These are phyloP conservation scores for Drosophila paracracens DNA, from an alignment of 2,888 invertebrate genomes.

Conservation along the genomic window DNA sequence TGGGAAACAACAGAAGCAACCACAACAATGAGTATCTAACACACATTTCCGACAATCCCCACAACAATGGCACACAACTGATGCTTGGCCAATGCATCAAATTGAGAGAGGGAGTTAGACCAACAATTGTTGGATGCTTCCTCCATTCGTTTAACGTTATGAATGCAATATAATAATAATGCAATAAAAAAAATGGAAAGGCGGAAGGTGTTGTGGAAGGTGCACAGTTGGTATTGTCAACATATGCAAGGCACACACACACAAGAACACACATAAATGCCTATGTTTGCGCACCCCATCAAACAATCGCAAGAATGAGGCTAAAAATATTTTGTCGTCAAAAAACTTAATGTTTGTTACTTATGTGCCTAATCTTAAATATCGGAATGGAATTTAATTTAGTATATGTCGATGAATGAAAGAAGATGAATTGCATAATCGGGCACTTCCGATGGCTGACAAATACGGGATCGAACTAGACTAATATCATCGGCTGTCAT, in stretches of 20 bases:
- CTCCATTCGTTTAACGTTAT: slow-evolving; percentile 3
- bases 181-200: background rate
- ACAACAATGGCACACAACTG: slow-evolving; percentile 27
- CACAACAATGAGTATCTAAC: slow-evolving; percentile 27
- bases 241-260: slow-evolving; percentile 40
- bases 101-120: background rate
- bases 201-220: no score
- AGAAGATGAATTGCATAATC: no score
- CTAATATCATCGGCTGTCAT: no score
- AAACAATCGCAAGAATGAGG: background rate
- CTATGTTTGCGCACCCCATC: slow-evolving; percentile 11
- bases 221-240: slow-evolving; percentile 35
- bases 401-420: no score
- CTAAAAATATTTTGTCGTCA: background rate
- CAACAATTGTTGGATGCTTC: slow-evolving; percentile 32
- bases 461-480: no score
- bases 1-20: background rate
- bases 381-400: no score
- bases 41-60: slow-evolving; percentile 15
- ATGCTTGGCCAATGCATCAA: background rate
- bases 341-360: background rate
- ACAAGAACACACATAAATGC: background rate
- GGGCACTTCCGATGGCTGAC: no score
- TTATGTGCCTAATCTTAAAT: background rate
- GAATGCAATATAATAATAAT: slow-evolving; percentile 14